These are phyloP conservation scores for Gymnocephalus cernua DNA, from an alignment of 2,113 vertebrate species.

Conservation along the genomic window DNA sequence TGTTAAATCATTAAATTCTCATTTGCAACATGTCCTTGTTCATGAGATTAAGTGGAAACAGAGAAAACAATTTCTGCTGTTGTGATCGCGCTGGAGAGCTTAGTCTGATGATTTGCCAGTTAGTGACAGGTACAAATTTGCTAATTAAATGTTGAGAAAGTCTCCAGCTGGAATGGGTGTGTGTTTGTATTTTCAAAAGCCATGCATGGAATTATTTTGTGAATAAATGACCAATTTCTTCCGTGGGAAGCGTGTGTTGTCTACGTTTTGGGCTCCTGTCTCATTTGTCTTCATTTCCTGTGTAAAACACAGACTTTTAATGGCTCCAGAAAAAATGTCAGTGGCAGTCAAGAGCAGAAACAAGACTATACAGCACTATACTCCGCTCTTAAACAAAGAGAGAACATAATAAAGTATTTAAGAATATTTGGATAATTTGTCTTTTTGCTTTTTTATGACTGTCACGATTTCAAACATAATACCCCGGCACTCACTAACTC, in stretches of 20 bases:
- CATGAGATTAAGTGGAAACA: conserved; percentile 36
- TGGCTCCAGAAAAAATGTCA: neutral
- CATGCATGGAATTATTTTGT: conserved; percentile 1
- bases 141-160: conserved; percentile 55
- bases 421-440: neutral
- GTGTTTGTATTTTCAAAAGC: neutral
- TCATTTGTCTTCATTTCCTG: conserved; percentile 14
- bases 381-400: neutral
- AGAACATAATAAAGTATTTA: neutral
- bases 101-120: conserved; percentile 9
- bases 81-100: neutral
- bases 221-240: conserved; percentile 25
- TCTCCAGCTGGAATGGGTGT: conserved; percentile 28
- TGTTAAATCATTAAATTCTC: conserved; percentile 42
- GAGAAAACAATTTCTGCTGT: conserved; percentile 41
- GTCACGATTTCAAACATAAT: neutral
- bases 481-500: neutral
- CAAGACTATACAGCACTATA: neutral
- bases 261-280: neutral
- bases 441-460: neutral
- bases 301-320: conserved; percentile 7
- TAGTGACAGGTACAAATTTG: conserved; percentile 38
- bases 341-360: neutral
- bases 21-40: conserved; percentile 33
- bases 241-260: conserved; percentile 1